Evolutionary conservation across 2,113 vertebrate species (phyloP), one percentile per base, ranked within the genome.

Genomic region (Coreoperca whiteheadi): DNA sequence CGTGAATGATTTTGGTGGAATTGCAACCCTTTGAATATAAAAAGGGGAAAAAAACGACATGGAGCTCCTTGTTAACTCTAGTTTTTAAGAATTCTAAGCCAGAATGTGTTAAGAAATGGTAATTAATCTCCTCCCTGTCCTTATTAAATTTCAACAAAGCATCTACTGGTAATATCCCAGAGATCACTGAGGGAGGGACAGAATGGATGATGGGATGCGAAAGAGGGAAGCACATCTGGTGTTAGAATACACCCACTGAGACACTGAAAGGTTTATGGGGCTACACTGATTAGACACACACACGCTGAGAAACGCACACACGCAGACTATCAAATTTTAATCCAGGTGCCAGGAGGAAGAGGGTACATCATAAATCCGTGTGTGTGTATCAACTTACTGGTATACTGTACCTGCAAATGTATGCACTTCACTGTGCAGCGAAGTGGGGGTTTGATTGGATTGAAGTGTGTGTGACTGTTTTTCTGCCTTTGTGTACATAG

Each of bases 231-330:
- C 83, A 91, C 91, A 94, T 93, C 89, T 93, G 90, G 79, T 83
- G 84, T 79, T 82, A 71, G 85, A 89, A 87, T 83, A 78, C 76
- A 92, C 89, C 85, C 84, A 85, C 87, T 75, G 91, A 94, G 88
- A 89, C 77, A 75, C 69, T 77, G 81, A 89, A 81, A 80, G 66
- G 82, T 89, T 92, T 89, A 92, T 91, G 83, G 77, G 68, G 81
- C 81, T 82, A 84, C 57, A 84, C 84, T 91, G 87, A 91, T 87
- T 87, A 89, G 73, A 79, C 48, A 64, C 48, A n/a, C 20, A n/a
- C 59, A 61, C 56, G 6, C n/a, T 25, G 60, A 59, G n/a, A 78
- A 60, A 72, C 50, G 80, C 65, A 69, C 57, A 69, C 66, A 48
- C 12, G 30, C 16, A 78, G 32, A 78, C 39, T 34, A 80, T 77